Evolutionary conservation across 92 coral and sea anemone species (phyloP).

Genomic region (Porites evermanni): DNA sequence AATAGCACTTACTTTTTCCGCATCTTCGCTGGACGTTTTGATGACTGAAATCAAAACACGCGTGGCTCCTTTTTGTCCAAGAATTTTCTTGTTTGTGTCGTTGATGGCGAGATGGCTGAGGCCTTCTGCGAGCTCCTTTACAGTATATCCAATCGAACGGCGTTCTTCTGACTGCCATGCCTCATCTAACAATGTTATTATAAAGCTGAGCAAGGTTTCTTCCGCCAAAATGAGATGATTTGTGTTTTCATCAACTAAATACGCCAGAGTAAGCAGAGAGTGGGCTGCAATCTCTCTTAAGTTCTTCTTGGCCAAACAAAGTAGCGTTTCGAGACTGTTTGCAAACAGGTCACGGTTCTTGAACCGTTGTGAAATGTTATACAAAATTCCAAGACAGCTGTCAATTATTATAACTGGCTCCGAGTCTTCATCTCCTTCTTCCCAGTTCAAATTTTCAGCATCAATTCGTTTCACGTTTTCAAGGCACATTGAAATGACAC

Average conservation of each 20-base stretch:
- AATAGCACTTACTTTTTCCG: slow-evolving; percentile 31
- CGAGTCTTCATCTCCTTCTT: neutral
- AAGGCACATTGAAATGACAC: slow-evolving; percentile 34
- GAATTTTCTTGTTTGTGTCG: slow-evolving; percentile 34
- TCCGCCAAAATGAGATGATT: too few relatives aligned
- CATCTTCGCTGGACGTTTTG: slow-evolving; percentile 15
- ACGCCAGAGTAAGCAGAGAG: too few relatives aligned
- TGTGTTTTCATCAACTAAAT: too few relatives aligned
- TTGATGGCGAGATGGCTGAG: neutral
- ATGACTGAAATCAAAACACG: slow-evolving; percentile 46
- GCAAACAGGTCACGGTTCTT: slow-evolving; percentile 24
- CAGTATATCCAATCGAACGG: too few relatives aligned
- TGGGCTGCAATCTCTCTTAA: too few relatives aligned
- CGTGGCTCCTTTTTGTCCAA: slow-evolving; percentile 46
- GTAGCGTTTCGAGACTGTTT: slow-evolving; percentile 8
- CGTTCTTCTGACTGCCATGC: too few relatives aligned
- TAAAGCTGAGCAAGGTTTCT: too few relatives aligned
- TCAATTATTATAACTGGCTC: neutral
- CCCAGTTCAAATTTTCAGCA: slow-evolving; percentile 9
- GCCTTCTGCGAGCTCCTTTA: too few relatives aligned
- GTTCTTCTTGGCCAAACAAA: slow-evolving; percentile 46
- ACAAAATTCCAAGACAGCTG: neutral
- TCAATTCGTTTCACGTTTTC: slow-evolving; percentile 23
- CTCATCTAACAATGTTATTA: too few relatives aligned
- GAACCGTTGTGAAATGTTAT: slow-evolving; percentile 42